Evolutionary conservation across 2,888 invertebrate genomes (phyloP), one percentile per base, ranked within the genome.

Genomic region (Dyspetes luteomarginatus): DNA sequence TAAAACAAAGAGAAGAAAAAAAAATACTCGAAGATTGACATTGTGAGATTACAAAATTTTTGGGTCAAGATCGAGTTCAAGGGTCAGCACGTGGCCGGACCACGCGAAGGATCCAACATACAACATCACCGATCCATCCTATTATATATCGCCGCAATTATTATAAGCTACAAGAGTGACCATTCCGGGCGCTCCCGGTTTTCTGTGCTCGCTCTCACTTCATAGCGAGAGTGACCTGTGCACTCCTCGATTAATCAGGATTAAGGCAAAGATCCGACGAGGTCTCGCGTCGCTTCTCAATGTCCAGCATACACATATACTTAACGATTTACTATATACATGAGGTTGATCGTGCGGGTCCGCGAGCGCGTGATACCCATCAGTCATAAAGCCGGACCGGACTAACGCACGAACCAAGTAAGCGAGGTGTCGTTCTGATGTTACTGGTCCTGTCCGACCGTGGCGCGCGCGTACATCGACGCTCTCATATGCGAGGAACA

Each of bases 161-260:
- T n/a, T 26, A 24, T 24, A 7, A 19, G 43, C 52, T 24, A 45
- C 64, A 28, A 22, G 50, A 64, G 56, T 65, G 62, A 58, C 72
- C 67, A 67, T 62, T 68, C 52, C 60, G 60, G 50, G 12, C 4
- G 68, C 50, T 81, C 55, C 77, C 64, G 69, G 73, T 73, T 81
- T 52, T 28, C 30, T 52, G 68, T 30, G 41, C 48, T 73, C 67
- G 19, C 17, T 64, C n/a, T n/a, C 62, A 52, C 64, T 43, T 19
- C 28, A 64, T 56, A 62, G 28, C 71, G 76, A 79, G n/a, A n/a
- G 67, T 73, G 81, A 84, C 86, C 81, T 73, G 69, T 71, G 83
- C 78, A 79, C 81, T 83, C 72, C 76, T 84, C 89, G 86, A 90
- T 90, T 90, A 90, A 90, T 90, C 90, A 90, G 89, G 90, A 90